Conservation (phyloP, 2,888 invertebrate genomes). For the Hyles lineata region DNA sequence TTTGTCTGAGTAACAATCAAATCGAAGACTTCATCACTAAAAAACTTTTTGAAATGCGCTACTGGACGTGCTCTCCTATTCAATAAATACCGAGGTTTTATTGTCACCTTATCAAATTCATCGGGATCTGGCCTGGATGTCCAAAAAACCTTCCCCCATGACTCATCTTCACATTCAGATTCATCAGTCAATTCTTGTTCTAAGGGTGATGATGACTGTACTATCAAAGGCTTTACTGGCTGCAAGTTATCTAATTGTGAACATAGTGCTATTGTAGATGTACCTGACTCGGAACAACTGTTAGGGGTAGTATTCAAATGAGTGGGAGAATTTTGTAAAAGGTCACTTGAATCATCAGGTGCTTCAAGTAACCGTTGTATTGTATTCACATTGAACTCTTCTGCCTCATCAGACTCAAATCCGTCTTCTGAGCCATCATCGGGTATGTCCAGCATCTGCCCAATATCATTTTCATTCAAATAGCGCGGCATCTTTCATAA, state of each 20-base stretch:
- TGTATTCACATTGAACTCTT: no score
- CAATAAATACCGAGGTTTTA: no score
- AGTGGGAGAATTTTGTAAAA: neutral
- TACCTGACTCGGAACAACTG: slow-evolving; percentile 35
- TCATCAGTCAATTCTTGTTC: neutral
- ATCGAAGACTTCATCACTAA: slow-evolving; percentile 23
- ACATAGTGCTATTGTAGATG: slow-evolving; percentile 38
- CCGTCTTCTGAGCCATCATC: no score
- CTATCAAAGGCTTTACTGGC: slow-evolving; percentile 38
- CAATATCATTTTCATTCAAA: no score
- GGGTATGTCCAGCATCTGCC: no score
- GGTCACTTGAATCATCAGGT: neutral
- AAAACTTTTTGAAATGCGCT: no score
- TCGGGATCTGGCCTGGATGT: neutral
- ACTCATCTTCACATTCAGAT: neutral
- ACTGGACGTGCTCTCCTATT: no score
- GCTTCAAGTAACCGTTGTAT: slow-evolving; percentile 3
- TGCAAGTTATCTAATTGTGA: slow-evolving; percentile 39
- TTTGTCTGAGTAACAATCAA: slow-evolving; percentile 34
- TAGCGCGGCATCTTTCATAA: no score
- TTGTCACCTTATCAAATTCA: no score
- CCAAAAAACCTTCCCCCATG: neutral
- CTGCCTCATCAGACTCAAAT: no score
- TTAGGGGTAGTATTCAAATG: neutral
- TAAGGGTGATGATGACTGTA: slow-evolving; percentile 32